These are phyloP conservation scores for Clostera curtula DNA, from an alignment of 2,888 invertebrate genomes.

Conservation along the genomic window DNA sequence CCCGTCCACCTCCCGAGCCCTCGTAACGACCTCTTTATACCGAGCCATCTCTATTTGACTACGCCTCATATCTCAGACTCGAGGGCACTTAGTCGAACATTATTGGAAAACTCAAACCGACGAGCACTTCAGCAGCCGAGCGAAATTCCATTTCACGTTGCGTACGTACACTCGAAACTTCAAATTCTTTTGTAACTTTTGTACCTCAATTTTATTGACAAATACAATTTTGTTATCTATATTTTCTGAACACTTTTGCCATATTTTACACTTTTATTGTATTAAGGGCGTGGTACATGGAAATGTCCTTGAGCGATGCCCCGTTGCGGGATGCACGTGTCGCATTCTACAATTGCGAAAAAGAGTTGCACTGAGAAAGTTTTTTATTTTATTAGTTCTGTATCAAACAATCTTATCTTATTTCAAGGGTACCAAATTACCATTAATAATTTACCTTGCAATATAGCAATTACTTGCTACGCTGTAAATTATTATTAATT, in stretches of 20 bases:
- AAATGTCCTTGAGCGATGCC: too few species aligned
- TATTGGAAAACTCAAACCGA: conserved; percentile 57
- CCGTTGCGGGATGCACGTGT: too few species aligned
- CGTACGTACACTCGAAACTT: conserved; percentile 7
- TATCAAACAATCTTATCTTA: too few species aligned
- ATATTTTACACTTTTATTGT: conserved; percentile 1
- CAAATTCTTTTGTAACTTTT: conserved; percentile 2
- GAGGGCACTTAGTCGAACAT: conserved; percentile 54
- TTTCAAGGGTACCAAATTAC: too few species aligned
- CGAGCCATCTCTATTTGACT: conserved; percentile 62
- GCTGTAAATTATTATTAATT: too few species aligned
- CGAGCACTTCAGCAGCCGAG: conserved; percentile 32
- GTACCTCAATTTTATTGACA: background rate
- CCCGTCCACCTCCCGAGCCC: conserved; percentile 29
- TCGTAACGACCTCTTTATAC: conserved; percentile 63
- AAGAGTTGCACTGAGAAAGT: too few species aligned
- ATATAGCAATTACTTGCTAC: too few species aligned
- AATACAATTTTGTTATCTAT: background rate
- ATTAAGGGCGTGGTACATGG: too few species aligned
- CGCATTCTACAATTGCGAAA: too few species aligned
- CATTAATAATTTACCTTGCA: too few species aligned
- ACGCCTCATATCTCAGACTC: conserved; percentile 56
- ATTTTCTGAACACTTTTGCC: background rate
- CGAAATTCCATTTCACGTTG: conserved; percentile 17
- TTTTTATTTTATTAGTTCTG: too few species aligned